These are phyloP conservation scores for Protula sp. DNA, from an alignment of 2,888 invertebrate genomes.

Conservation along the genomic window DNA sequence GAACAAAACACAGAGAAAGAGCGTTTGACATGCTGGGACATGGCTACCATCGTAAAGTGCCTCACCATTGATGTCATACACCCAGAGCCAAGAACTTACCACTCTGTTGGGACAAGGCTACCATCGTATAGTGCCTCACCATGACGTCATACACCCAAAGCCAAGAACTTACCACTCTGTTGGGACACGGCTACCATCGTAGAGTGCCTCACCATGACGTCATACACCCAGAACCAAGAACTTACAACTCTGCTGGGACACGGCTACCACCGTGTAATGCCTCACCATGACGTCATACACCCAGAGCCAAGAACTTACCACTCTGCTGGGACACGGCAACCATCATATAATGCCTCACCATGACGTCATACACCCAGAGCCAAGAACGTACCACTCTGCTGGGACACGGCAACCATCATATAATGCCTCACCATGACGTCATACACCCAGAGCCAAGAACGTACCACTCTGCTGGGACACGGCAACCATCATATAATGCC, in stretches of 20 bases:
- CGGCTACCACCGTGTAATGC: slow-evolving; percentile 91
- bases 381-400: slow-evolving; percentile 72
- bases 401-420: slow-evolving; percentile 89
- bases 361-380: too few species aligned
- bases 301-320: too few species aligned
- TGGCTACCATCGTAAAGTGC: too few species aligned
- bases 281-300: too few species aligned
- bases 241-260: slow-evolving; percentile 79
- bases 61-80: too few species aligned
- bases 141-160: too few species aligned
- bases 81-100: too few species aligned
- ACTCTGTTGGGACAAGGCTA: slow-evolving; percentile 89
- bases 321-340: slow-evolving; percentile 91
- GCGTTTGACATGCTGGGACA: too few species aligned
- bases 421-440: slow-evolving; percentile 86
- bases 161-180: slow-evolving; percentile 68
- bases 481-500: slow-evolving; percentile 92
- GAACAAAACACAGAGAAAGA: too few species aligned
- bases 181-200: slow-evolving; percentile 92
- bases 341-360: slow-evolving; percentile 90
- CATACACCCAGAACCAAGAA: too few species aligned
- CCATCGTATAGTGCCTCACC: slow-evolving; percentile 89
- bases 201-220: slow-evolving; percentile 84
- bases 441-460: too few species aligned
- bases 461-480: slow-evolving; percentile 81